phyloP scores from a whole-genome alignment of 2,113 vertebrate species.

The Pholis gunnellus region DNA sequence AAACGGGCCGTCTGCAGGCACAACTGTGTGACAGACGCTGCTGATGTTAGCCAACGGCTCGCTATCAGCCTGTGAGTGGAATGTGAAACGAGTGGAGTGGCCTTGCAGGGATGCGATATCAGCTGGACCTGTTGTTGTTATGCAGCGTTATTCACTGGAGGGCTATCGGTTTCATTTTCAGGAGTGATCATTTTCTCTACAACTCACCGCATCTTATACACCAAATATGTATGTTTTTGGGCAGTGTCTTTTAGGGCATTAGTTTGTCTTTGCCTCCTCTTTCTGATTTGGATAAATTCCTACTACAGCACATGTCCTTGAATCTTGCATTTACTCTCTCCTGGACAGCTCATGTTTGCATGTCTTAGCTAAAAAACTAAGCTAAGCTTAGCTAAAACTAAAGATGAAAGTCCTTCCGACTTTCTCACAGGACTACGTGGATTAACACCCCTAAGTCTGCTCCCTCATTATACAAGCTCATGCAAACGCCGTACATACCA shows the following conservation, averaged over 20 bases:
- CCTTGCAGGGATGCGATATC: constrained; percentile 11
- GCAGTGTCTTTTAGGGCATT: not conserved
- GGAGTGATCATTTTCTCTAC: not conserved
- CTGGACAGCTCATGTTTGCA: not conserved
- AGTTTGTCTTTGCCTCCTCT: not conserved
- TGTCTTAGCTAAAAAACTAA: too few species aligned
- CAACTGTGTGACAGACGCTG: not conserved
- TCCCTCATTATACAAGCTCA: not conserved
- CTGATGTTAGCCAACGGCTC: constrained; percentile 14
- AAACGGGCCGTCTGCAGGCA: not conserved
- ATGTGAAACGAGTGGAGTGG: not conserved
- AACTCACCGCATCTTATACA: not conserved
- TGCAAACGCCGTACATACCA: not conserved
- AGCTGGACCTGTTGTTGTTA: not conserved
- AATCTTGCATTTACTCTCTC: not conserved
- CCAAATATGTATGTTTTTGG: not conserved
- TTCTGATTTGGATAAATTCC: constrained; percentile 1
- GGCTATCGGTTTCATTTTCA: not conserved
- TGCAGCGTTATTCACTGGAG: not conserved
- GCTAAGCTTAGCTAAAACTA: too few species aligned
- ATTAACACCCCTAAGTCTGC: not conserved
- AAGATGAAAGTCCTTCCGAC: not conserved
- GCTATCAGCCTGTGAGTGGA: constrained; percentile 14
- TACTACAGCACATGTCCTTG: not conserved
- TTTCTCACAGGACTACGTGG: not conserved